Percentiles rank a stretch among this genome's conserved stretches.
These are phyloP conservation scores for Numenius arquata DNA, from an alignment of 2,113 vertebrate genomes.

Conservation along the genomic window DNA sequence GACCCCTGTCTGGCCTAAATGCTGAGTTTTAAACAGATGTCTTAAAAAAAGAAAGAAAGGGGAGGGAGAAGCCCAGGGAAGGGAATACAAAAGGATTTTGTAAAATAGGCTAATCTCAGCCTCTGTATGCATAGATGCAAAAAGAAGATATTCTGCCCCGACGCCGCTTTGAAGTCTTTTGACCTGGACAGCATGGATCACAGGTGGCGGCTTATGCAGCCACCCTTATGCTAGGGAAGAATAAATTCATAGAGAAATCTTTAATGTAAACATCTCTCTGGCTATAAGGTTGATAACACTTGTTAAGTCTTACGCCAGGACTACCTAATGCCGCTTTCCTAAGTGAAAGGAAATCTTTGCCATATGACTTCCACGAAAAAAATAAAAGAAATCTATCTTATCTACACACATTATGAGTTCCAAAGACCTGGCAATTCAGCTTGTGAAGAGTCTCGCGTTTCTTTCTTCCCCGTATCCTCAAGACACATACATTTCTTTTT, in stretches of 20 bases:
- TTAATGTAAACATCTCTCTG: background rate
- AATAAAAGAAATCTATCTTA: background rate
- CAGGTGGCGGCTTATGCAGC: background rate
- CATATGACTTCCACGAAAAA: background rate
- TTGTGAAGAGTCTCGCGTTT: background rate
- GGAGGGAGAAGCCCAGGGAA: background rate
- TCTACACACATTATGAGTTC: background rate
- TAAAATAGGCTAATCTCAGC: background rate
- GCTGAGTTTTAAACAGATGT: constrained; percentile 41
- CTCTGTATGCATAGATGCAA: background rate
- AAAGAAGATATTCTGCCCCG: background rate
- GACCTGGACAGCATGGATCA: background rate
- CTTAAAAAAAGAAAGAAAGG: background rate
- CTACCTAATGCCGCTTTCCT: background rate
- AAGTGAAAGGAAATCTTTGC: background rate
- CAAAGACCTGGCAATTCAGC: background rate
- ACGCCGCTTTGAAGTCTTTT: background rate
- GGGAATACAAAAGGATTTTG: constrained; percentile 13
- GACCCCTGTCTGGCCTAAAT: background rate
- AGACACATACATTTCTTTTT: background rate
- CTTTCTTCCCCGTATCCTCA: background rate
- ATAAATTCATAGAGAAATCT: background rate
- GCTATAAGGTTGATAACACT: background rate
- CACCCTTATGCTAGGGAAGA: background rate
- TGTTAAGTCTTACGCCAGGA: background rate